phyloP scores from a whole-genome alignment of 37 sponge, comb jelly and placozoan genomes.

The Aplysina aerophoba region DNA sequence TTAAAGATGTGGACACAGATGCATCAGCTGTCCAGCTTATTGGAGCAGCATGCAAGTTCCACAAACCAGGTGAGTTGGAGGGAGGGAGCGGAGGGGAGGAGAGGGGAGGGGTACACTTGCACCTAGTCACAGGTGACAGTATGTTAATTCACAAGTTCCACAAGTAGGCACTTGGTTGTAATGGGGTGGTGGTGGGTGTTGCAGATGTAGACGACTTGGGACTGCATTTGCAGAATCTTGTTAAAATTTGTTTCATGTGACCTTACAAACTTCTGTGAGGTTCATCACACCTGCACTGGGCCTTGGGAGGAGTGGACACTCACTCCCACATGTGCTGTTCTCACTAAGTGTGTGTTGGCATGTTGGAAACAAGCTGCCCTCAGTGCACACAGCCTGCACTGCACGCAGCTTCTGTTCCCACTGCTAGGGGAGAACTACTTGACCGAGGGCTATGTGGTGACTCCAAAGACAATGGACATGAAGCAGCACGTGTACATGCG shows the following conservation, averaged over 20 bases:
- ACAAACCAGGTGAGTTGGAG: constrained; percentile 80
- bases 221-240: not conserved
- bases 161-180: not conserved
- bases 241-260: no score
- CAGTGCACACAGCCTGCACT: no score
- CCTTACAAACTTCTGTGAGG: no score
- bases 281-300: no score
- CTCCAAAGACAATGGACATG: constrained; percentile 91
- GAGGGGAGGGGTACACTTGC: not conserved
- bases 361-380: no score
- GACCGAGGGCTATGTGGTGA: constrained; percentile 94
- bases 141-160: not conserved
- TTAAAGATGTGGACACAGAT: not conserved
- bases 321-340: no score
- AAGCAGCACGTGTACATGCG: constrained; percentile 44
- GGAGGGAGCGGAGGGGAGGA: not conserved
- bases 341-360: no score
- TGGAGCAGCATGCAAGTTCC: constrained; percentile 87
- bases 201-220: not conserved
- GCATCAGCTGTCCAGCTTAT: constrained; percentile 48
- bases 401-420: no score
- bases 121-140: not conserved
- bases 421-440: constrained; percentile 92
- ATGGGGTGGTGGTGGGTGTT: not conserved
- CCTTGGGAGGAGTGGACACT: no score